Base-by-base conservation (phyloP, 2,888 invertebrate species). In the Marasmarcha lunaedactyla region DNA sequence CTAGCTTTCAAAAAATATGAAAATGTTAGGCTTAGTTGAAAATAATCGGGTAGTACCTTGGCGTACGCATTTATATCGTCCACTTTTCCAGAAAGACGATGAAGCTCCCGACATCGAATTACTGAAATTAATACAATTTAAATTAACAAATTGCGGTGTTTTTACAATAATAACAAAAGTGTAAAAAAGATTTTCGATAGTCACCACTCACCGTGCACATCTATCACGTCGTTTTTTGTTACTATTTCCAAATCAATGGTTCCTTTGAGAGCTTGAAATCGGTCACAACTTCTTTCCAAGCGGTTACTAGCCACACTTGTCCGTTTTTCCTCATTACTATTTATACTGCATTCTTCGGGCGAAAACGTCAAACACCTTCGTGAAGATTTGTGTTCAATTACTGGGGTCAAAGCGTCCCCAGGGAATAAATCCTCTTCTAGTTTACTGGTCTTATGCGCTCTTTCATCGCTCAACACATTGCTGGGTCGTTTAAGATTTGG, bases 1-100 rank as follows among this genome's bases (percentile, higher is more conserved):
- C 4, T 13, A 35, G 35, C 10, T 5, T 14, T 4, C 2, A n/a
- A 12, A 2, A 15, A 5, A 20, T 5, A 14, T 34, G 6, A 39
- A 37, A 33, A 36, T 10, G n/a, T n/a, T n/a, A n/a, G n/a, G n/a
- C n/a, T n/a, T n/a, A n/a, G n/a, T n/a, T n/a, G n/a, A n/a, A n/a
- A n/a, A n/a, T n/a, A n/a, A 20, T 5, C 3, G 7, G 3, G 20
- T 35, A 51, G 52, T 39, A 90, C 92, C 86, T 93, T 93, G 14
- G 93, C 92, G 68, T 93, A 93, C 45, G 93, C 93, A 68, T 93
- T 92, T 47, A 92, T 88, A 37, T 84, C 78, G 50, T 81, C 79
- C 36, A 85, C 84, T 52, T 87, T 89, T 37, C 89, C 91, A 59
- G 87, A 86, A 11, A 86, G 66, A 48, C 90, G 85, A 52, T 88